Base-by-base conservation (phyloP, 2,888 invertebrate species). In the Lepas anatifera region DNA sequence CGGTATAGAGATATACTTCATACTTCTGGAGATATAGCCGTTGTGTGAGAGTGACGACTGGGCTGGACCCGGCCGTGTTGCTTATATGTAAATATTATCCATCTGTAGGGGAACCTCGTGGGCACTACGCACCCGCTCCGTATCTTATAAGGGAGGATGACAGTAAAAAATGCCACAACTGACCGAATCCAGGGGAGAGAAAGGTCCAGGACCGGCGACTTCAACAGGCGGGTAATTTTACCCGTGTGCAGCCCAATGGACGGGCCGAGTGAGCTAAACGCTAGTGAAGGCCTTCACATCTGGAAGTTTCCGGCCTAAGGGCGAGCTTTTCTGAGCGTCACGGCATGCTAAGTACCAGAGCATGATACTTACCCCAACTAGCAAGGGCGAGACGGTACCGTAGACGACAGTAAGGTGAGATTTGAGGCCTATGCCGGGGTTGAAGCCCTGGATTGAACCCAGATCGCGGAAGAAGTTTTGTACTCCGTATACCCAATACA, bases 361-460 rank as follows among this genome's bases (percentile, higher is more conserved):
- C 4, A 10, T 8, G 10, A n/a, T 8, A 52, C 52, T 52, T 16
- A 52, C 52, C 1, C 52, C 52, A 29, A 52, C 52, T 13, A 52
- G 52, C 1, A 52, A 29, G 3, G 52, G 52, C 29, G 52, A 27
- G 2, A 52, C 52, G 6, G 52, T 52, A 1, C 79, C 63, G 86
- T 83, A 88, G 88, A 89, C 43, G 83, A 77, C 74, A 83, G 83
- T 35, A 85, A 83, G 74, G 85, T 64, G 85, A 4, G 81, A 82
- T 6, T 81, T 81, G 72, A 81, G 79, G 81, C 46, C 39, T n/a
- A 27, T 25, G 37, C 50, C 70, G 27, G 29, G 70, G 16, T 27
- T 25, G 63, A 50, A 67, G 39, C 68, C 18, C 63, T 27, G 66
- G 58, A 82, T 81, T 74, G 79, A 77, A 73, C 81, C 80, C 58